Evolutionary conservation across 1,140 invertebrate genomes (phyloP), one percentile per base, ranked within the genome.

Genomic region (Lordiphosa clarofinis): DNA sequence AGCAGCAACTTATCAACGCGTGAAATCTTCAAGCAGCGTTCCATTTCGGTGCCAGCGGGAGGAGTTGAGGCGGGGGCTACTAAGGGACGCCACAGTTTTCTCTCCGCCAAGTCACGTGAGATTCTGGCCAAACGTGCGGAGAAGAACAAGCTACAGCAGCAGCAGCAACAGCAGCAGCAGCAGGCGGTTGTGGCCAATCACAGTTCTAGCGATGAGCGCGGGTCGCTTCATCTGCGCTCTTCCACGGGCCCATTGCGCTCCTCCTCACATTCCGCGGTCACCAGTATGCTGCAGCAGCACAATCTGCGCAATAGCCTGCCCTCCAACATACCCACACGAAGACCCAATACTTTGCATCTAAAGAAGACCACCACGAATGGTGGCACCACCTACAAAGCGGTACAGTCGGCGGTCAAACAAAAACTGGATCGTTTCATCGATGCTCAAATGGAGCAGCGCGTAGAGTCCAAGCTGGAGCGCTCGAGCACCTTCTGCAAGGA

Each of bases 401-500:
- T 76, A 1, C 76, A 86, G 38, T 73, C 76, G 38, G 76, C 76
- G 40, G 78, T 86, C 8, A 87, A 86, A 50, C 82, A 88, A 52
- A 87, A 88, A 50, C 61, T 88, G 52, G 84, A 88, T 57, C 65
- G 87, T 54, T 74, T 87, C 38, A 87, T 88, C 47, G 71, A 87
- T 47, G 70, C 64, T n/a, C 67, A 72, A 60, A 39, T 59, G 47
- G 54, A 56, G 36, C 65, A 73, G 43, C 60, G 68, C 6, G 78
- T 87, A 2, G 87, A 88, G 47, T 82, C 81, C 7, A 89, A 89
- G 58, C 62, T 89, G 47, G 88, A 89, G 48, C 74, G 88, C 13
- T 89, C 88, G 3, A 89, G 87, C 60, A 89, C 88, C 5, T 89
- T 89, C 35, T 89, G 87, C 63, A 89, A 89, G 62, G 88, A 89